Base-by-base conservation (phyloP, 2,113 vertebrate species). In the Brachyhypopomus occidentalis region DNA sequence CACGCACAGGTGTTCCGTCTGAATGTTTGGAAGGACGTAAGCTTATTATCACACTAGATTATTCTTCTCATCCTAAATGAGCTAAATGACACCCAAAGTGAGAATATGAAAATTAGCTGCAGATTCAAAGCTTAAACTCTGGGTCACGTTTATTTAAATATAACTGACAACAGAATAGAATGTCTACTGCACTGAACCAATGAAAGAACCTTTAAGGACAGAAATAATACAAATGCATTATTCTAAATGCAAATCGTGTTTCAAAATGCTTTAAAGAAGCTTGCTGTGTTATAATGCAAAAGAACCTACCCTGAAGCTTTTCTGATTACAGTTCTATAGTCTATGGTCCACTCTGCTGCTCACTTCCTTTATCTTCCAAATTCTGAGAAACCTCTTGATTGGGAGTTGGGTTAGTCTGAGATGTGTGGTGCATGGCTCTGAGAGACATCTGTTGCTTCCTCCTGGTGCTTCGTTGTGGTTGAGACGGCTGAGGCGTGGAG, bases 391-490 rank as follows among this genome's bases (percentile, higher is more conserved):
- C 34, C 9, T 36, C 56, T 25, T 34, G 12, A 1, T 38, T 56
- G 25, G 63, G 2, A 45, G 12, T 27, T 16, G n/a, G n/a, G 11
- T 27, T 72, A 60, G 72, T 72, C 45, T 23, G 23, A 71, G 60
- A 84, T 36, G 11, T 23, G 67, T 82, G 45, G 34, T 20, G 36
- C 25, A 19, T 75, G 36, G 22, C 52, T n/a, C 11, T 55, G 62
- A 30, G 63, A 20, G 76, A 76, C 63, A 73, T 82, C 67, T 79
- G 73, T 73, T 76, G 71, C 30, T 77, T 16, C 4, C 66, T 11
- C 72, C 27, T 74, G 38, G 70, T 64, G 78, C 66, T 83, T 74
- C 83, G 76, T 87, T 79, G 81, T 79, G 77, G 83, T 79, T 87
- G 63, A 82, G 66, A 84, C 66, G 55, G 67, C 70, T 81, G 36